Evolutionary conservation across 1,140 invertebrate genomes (phyloP).

Genomic region (Mesaphorura yosii): DNA sequence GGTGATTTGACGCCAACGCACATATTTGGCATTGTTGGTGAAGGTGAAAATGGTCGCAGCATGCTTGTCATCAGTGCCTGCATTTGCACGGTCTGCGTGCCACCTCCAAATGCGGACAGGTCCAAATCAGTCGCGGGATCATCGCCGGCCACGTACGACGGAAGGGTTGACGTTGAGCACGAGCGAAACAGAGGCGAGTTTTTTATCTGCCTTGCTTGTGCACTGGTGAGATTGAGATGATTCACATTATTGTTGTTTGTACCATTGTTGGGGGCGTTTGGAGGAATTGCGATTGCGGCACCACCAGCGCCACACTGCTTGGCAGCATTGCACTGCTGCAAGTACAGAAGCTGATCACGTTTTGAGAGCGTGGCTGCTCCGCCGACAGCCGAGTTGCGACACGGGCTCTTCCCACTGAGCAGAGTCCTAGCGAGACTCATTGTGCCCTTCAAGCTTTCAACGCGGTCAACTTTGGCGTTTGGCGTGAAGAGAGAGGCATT

Average conservation of each 20-base stretch:
- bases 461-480: slow-evolving; percentile 21
- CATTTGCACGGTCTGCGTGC: no score
- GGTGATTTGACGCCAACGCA: no score
- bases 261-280: no score
- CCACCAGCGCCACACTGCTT: background rate
- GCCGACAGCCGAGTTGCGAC: background rate
- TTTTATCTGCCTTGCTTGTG: slow-evolving; percentile 3
- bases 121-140: slow-evolving; percentile 30
- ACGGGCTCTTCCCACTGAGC: slow-evolving; percentile 3
- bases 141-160: slow-evolving; percentile 29
- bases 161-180: slow-evolving; percentile 28
- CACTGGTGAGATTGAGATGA: background rate
- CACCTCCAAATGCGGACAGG: no score
- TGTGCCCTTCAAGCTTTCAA: slow-evolving; percentile 29
- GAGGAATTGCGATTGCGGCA: background rate
- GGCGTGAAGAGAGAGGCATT: background rate
- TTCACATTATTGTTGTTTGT: no score
- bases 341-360: slow-evolving; percentile 6
- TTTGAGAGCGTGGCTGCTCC: slow-evolving; percentile 6
- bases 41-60: no score
- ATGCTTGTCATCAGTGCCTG: no score
- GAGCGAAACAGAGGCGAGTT: slow-evolving; percentile 27
- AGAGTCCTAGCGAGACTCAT: slow-evolving; percentile 12
- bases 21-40: no score
- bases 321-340: background rate